Evolutionary conservation across 2,113 vertebrate genomes (phyloP).

Genomic region (Tragelaphus buxtoni): DNA sequence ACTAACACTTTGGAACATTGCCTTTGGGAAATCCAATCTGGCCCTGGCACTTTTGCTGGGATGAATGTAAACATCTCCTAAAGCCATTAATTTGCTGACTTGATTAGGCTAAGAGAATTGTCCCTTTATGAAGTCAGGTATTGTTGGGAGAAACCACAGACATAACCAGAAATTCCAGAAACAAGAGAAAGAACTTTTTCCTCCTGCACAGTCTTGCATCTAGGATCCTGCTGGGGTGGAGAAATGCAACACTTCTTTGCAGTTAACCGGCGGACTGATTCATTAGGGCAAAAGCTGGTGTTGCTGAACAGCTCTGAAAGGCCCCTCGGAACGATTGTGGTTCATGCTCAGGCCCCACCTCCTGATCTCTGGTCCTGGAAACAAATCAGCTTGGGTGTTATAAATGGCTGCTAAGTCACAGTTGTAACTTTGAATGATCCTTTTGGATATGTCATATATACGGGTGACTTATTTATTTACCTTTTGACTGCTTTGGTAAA

Average conservation of each 20-base stretch:
- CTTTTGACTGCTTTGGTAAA: background rate
- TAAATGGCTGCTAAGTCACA: rapidly evolving
- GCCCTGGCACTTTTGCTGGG: conserved; percentile 35
- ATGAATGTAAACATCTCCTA: conserved; percentile 49
- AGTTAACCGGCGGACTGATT: background rate
- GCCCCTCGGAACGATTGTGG: background rate
- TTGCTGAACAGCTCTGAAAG: background rate
- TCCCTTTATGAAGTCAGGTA: conserved; percentile 41
- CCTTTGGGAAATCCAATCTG: conserved; percentile 66
- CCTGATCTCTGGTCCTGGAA: background rate
- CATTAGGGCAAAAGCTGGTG: background rate
- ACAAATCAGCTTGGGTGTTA: background rate
- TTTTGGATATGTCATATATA: background rate
- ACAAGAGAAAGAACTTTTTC: conserved; percentile 48
- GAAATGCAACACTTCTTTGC: background rate
- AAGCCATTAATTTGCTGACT: conserved; percentile 68
- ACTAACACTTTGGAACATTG: conserved; percentile 46
- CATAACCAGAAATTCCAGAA: conserved; percentile 51
- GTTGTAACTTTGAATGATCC: background rate
- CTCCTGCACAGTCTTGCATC: background rate
- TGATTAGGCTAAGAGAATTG: conserved; percentile 47
- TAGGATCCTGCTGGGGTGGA: background rate
- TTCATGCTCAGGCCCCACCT: background rate
- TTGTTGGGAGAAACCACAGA: conserved; percentile 1
- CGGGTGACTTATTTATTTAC: background rate